Evolutionary conservation across 92 coral and sea anemone species (phyloP).

Genomic region (Chrysogorgia sp.): DNA sequence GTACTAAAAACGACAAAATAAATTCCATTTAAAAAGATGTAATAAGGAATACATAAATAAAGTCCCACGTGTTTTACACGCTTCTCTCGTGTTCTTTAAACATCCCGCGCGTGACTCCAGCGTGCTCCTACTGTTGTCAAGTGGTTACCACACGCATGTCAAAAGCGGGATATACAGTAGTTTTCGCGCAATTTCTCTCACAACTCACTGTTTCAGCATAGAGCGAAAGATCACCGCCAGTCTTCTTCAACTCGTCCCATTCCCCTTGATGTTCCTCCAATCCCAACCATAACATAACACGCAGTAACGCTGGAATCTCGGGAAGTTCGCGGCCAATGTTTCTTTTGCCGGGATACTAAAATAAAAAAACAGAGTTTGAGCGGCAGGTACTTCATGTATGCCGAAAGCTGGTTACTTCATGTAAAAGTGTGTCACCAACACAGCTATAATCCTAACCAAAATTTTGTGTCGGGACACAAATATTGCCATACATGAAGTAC

Average conservation of each 20-base stretch:
- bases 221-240: slow-evolving; percentile 86
- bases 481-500: too few species aligned
- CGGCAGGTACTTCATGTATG: background rate
- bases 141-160: too few species aligned
- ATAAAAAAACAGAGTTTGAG: background rate
- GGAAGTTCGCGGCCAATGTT: slow-evolving; percentile 77
- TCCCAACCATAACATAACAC: slow-evolving; percentile 89
- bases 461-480: too few species aligned
- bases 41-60: background rate
- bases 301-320: slow-evolving; percentile 86
- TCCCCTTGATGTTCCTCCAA: slow-evolving; percentile 87
- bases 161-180: too few species aligned
- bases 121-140: too few species aligned
- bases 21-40: background rate
- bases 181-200: background rate
- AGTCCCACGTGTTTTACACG: too few species aligned
- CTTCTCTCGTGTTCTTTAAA: too few species aligned
- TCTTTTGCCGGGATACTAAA: slow-evolving; percentile 88
- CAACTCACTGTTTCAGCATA: slow-evolving; percentile 93
- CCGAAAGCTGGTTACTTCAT: too few species aligned
- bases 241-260: slow-evolving; percentile 80
- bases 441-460: too few species aligned
- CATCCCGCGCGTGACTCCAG: too few species aligned
- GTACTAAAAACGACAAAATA: slow-evolving; percentile 54
- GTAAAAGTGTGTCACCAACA: too few species aligned